Base-by-base conservation (phyloP, 2,797 vertebrate species). In the Sebastes oblongus region DNA sequence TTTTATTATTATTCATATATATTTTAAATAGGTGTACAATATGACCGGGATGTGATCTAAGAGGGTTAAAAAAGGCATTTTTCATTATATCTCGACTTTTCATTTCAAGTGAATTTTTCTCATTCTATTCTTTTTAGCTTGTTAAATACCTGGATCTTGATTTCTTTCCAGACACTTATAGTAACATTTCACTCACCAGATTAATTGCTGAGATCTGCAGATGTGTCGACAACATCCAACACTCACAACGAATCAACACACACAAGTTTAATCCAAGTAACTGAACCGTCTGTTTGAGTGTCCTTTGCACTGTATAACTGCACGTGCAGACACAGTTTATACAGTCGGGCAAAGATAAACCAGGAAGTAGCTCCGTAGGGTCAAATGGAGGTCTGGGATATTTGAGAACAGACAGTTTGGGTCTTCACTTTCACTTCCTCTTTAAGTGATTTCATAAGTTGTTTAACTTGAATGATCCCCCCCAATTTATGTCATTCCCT, bases 381-480 rank as follows among this genome's bases (percentile, higher is more conserved):
- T 70, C 16, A 54, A 20, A 56, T 14, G 2, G 2, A 62, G 36
- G 27, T 20, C 5, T 24, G 0, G 42, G 13, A 59, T 55, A 14
- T 32, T 64, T 66, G 5, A 29, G 29, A 24, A 46, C 62, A 52
- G 39, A 20, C 5, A 13, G 5, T 61, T 58, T 54, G 4, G 14
- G 1, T 50, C 16, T 66, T 73, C 1, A 25, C 20, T 76, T 60
- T 72, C 72, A 75, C 58, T 75, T 78, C 67, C 61, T 8, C 11
- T n/a, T 54, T 9, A 7, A 14, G 1, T 25, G 4, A 22, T 81
- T 80, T 66, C n/a, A 60, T 27, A 42, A 54, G 13, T 32, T 22
- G 3, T n/a, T 46, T 11, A 18, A 60, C 9, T 58, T n/a, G 1
- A 75, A 54, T 34, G 4, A 58, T 22, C 56, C 16, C 3, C 4